Base-by-base conservation (phyloP, 2,113 vertebrate species). In the Brachypodius melanocephalos region DNA sequence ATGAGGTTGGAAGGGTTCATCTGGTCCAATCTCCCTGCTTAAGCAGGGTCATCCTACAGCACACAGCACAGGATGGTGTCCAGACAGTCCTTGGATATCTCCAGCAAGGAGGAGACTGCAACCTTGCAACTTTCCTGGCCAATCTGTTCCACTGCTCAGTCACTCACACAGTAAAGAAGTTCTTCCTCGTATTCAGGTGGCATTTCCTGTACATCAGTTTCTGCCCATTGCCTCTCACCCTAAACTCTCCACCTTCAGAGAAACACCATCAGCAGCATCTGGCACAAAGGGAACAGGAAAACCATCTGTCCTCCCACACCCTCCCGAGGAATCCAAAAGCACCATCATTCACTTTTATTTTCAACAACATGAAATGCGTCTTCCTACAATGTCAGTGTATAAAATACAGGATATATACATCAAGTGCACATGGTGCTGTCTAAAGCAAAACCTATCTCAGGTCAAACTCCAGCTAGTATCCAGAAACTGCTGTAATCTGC, bases 401-500 rank as follows among this genome's bases (percentile, higher is more conserved):
- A 34, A 85, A 92, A 71, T 20, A 58, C 29, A 59, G 14, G 19
- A 14, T n/a, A 31, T 16, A 29, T 40, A 86, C 0, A 0, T 31
- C 45, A 31, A 0, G 1, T 40, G 36, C 72, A 63, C 24, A 4
- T 18, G 8, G 15, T n/a, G 63, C 15, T 61, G 46, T 34, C 43
- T 74, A 73, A 80, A 95, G 67, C 72, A 73, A 1, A 5, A 71
- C 4, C 17, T 11, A 13, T 49, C 22, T 58, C 38, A 31, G 46
- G 71, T 54, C 3, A 3, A 66, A 83, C 29, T 36, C 38, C 65
- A 78, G 48, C 29, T 67, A 34, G 36, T 69, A 62, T 17, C 36
- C 61, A 76, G 57, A 46, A 32, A 26, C 26, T 42, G 62, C 25
- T 71, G 55, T 7, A 49, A 51, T 52, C 45, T 45, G 1, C 18